Percentiles rank a stretch among this genome's conserved stretches.
These are phyloP conservation scores for Brachionus manjavacas DNA, from an alignment of 1,140 invertebrate species.

Conservation along the genomic window DNA sequence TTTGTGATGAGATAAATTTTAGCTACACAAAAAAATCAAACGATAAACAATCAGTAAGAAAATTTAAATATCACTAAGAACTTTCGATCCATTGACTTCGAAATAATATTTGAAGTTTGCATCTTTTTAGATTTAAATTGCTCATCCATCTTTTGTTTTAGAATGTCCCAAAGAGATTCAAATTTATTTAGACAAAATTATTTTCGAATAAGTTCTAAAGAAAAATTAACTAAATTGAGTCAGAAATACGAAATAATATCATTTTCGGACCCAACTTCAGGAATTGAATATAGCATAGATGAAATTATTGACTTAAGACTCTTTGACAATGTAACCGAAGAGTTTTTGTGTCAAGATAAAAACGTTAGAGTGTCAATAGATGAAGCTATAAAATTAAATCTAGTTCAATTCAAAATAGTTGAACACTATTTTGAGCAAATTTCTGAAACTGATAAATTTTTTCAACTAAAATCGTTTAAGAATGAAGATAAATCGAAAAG, in stretches of 20 bases:
- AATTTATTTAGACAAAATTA: neutral
- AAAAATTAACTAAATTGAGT: neutral
- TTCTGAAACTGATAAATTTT: neutral
- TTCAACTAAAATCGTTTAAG: neutral
- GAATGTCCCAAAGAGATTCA: neutral
- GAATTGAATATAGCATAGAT: neutral
- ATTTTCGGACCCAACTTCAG: neutral
- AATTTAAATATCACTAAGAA: neutral
- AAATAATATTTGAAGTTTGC: conserved; percentile 23
- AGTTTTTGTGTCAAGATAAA: neutral
- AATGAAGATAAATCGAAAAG: neutral
- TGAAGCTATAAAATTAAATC: neutral
- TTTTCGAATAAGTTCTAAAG: neutral
- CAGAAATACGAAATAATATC: conserved; percentile 1
- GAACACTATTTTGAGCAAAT: neutral
- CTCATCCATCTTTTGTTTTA: neutral
- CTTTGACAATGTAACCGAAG: neutral
- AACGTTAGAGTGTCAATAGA: neutral
- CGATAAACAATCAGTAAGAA: neutral
- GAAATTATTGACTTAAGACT: neutral
- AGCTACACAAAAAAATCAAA: neutral
- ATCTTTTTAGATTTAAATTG: neutral
- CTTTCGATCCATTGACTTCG: neutral
- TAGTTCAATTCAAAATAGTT: neutral
- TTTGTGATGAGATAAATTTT: neutral